Percentiles rank a stretch among this genome's conserved stretches.
Evolutionary conservation across 2,113 vertebrate genomes (phyloP).

Genomic region (Nyctereutes procyonoides): DNA sequence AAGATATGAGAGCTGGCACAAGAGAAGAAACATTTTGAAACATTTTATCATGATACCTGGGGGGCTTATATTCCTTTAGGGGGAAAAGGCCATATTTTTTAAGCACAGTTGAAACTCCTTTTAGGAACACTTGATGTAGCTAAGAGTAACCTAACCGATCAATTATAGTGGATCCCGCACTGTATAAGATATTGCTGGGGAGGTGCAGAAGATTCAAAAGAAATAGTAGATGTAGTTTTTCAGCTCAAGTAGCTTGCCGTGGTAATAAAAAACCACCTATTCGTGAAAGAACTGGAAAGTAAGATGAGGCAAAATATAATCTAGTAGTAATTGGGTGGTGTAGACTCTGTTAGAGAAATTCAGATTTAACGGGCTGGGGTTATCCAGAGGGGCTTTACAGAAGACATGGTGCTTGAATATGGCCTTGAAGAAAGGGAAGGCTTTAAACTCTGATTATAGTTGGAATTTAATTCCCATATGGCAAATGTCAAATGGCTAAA

Average conservation of each 20-base stretch:
- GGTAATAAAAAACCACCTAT: background rate
- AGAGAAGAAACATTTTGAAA: slow-evolving; percentile 7
- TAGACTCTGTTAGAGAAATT: slow-evolving; percentile 59
- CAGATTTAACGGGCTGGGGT: slow-evolving; percentile 52
- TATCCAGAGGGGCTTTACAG: slow-evolving; percentile 49
- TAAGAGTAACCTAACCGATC: slow-evolving; percentile 31
- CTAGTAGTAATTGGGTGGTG: slow-evolving; percentile 35
- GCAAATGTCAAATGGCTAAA: slow-evolving; percentile 71
- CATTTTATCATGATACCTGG: background rate
- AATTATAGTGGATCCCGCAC: background rate
- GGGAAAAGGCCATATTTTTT: background rate
- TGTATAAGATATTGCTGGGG: background rate
- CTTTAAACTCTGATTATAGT: slow-evolving; percentile 54
- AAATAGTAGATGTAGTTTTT: slow-evolving; percentile 47
- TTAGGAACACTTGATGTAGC: slow-evolving; percentile 37
- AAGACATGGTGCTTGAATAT: slow-evolving; percentile 49
- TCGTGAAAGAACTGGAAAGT: slow-evolving; percentile 49
- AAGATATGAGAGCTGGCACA: slow-evolving; percentile 48
- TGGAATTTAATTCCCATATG: slow-evolving; percentile 61
- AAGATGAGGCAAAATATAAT: slow-evolving; percentile 61
- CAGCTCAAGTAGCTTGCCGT: background rate
- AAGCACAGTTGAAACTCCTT: slow-evolving; percentile 31
- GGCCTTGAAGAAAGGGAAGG: slow-evolving; percentile 49
- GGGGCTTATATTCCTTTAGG: background rate
- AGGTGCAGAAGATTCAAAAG: background rate